A percentile compares a stretch with the other conserved stretches of the same genome.
Evolutionary conservation across 2,888 invertebrate genomes (phyloP).

Genomic region (Pseudoips prasinana): DNA sequence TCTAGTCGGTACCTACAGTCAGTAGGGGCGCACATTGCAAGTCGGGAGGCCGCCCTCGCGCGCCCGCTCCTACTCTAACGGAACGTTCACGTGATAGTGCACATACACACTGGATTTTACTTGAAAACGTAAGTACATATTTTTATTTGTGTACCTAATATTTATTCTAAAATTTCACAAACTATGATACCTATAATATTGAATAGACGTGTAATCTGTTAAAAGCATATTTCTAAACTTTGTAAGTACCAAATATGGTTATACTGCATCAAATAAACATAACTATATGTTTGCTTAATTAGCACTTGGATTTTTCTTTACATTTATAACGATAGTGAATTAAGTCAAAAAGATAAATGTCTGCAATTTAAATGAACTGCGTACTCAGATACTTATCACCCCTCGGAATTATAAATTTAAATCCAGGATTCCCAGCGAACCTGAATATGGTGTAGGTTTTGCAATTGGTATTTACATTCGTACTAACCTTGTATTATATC

Average conservation of each 20-base stretch:
- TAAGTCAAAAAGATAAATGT: neutral
- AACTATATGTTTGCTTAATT: no score
- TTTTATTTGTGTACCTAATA: slow-evolving; percentile 3
- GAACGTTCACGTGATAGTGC: slow-evolving; percentile 36
- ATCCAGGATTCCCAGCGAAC: slow-evolving; percentile 3
- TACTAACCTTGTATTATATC: no score
- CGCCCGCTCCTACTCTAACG: slow-evolving; percentile 23
- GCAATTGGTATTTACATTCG: no score
- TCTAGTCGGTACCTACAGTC: slow-evolving; percentile 19
- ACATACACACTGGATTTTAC: slow-evolving; percentile 25
- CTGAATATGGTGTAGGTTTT: slow-evolving; percentile 8
- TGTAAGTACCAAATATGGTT: no score
- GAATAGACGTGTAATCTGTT: no score
- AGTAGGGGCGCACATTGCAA: slow-evolving; percentile 66
- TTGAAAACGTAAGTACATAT: slow-evolving; percentile 24
- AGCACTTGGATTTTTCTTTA: neutral
- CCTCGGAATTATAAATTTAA: slow-evolving; percentile 16
- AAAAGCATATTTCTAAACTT: no score
- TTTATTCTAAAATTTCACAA: no score
- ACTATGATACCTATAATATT: no score
- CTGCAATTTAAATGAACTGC: neutral
- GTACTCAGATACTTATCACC: slow-evolving; percentile 6
- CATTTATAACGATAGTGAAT: no score
- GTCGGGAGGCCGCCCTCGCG: slow-evolving; percentile 53
- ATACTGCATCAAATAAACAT: no score